Evolutionary conservation across 2,888 invertebrate genomes (phyloP), one percentile per base, ranked within the genome.

Genomic region (Mimachlamys varia): DNA sequence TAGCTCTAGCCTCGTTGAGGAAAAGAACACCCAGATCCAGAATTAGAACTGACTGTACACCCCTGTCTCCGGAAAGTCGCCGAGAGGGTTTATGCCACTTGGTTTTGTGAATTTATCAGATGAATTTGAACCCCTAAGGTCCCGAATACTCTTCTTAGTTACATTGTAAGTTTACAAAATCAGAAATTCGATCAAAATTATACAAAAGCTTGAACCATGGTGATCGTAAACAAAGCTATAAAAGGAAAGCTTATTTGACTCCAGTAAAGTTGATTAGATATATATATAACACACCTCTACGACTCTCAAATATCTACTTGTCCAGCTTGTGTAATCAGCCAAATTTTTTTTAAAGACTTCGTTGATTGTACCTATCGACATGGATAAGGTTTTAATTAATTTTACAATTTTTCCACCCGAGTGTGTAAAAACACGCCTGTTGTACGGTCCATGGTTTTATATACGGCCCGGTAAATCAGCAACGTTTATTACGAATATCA

Each of bases 201-300:
- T 33, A 62, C 22, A 62, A 62, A 76, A 76, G 27, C 12, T 76
- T 33, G 76, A 76, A 62, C 62, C n/a, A 22, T 62, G 22, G 22
- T 2, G 27, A 76, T 76, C 76, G 76, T 76, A 76, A 76, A 76
- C 76, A 15, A 1, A 76, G 76, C 4, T 33, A 76, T 76, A 76
- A 76, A 76, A 76, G 76, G 76, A 76, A 76, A 76, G 27, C 76
- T 33, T 76, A 76, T 76, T 76, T 76, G 76, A 33, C 33, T 76
- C 7, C 62, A n/a, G 0, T 62, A n/a, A 62, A n/a, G 17, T n/a
- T 62, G 62, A 62, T 62, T 17, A 62, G n/a, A 22, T 62, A 62
- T 62, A 44, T 44, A 22, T 62, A 33, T 76, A 76, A 33, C 76
- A 76, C 76, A 33, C 76, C 27, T 33, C 33, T 12, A 76, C 17